Evolutionary conservation across 2,113 vertebrate genomes (phyloP), one percentile per base, ranked within the genome.

Genomic region (Ochotona princeps): DNA sequence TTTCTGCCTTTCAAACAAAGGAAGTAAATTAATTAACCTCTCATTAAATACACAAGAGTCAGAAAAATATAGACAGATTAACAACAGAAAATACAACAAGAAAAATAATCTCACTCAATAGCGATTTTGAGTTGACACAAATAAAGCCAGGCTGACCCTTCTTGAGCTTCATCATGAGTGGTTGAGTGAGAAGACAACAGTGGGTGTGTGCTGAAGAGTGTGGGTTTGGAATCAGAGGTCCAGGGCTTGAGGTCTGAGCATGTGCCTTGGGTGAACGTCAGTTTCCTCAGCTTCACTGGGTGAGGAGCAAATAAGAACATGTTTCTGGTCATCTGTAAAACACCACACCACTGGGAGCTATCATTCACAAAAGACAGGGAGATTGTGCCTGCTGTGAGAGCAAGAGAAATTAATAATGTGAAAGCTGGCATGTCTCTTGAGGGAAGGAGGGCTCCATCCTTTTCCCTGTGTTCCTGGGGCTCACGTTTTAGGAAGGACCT

Each of bases 401-500:
- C 23, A 30, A 79, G 32, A 32, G n/a, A 32, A 57, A 25, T 60
- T 51, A 78, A 23, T 35, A 26, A 32, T 47, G 79, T 38, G n/a
- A 86, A 92, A 89, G 49, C 79, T 28, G 35, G 38, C 3, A 4
- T 21, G 20, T 61, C 13, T n/a, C 32, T 14, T 54, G 67, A 69
- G 78, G 7, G 72, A 38, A 61, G 28, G 18, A 0, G 20, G 0
- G 8, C 63, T 72, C 66, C 32, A 28, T 13, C 13, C 28, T 65
- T 65, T 35, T n/a, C 66, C 6, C 8, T 10, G 3, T 1, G 0
- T 88, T 44, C 67, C 60, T 17, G 57, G 67, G 75, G 32, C 21
- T 51, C 38, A 1, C 38, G 60, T 61, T 89, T 61, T 70, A 93
- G 80, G 90, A 93, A 28, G 75, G 44, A 89, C 35, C 23, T 87